phyloP scores from a whole-genome alignment of 37 sponge, comb jelly and placozoan genomes.

The Dysidea cf. avara region DNA sequence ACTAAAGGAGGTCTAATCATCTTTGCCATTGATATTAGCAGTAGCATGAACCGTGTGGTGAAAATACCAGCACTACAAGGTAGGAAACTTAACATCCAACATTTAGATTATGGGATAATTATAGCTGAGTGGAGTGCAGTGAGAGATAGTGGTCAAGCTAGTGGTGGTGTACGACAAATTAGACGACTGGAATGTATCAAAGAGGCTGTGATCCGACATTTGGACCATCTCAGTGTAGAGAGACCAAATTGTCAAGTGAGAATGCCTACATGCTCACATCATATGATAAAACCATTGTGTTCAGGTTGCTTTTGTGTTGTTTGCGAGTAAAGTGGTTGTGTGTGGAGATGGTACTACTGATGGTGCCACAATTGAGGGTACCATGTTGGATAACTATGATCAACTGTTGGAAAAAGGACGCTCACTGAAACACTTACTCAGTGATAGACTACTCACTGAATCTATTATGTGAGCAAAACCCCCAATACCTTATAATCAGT shows the following conservation, averaged over 20 bases:
- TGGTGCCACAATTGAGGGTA: conserved; percentile 34
- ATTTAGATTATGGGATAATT: background rate
- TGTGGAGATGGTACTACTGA: conserved; percentile 65
- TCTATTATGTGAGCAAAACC: background rate
- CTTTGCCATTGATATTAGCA: conserved; percentile 88
- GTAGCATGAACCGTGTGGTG: conserved; percentile 78
- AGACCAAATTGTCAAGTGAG: conserved; percentile 59
- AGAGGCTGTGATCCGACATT: conserved; percentile 81
- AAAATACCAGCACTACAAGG: conserved; percentile 85
- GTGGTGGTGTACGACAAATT: conserved; percentile 54
- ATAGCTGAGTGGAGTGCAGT: conserved; percentile 77
- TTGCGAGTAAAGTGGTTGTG: conserved; percentile 69
- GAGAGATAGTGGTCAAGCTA: conserved; percentile 43
- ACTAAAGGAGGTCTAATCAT: conserved; percentile 59
- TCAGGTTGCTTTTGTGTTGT: conserved; percentile 63
- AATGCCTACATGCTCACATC: no score
- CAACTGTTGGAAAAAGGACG: conserved; percentile 67
- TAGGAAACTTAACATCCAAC: background rate
- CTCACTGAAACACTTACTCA: background rate
- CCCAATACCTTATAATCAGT: background rate
- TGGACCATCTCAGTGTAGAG: conserved; percentile 71
- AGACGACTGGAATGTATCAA: conserved; percentile 86
- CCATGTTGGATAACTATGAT: conserved; percentile 52
- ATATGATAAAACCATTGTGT: background rate
- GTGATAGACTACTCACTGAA: background rate